These are phyloP conservation scores for Excalfactoria chinensis DNA, from an alignment of 2,113 vertebrate species.

Conservation along the genomic window DNA sequence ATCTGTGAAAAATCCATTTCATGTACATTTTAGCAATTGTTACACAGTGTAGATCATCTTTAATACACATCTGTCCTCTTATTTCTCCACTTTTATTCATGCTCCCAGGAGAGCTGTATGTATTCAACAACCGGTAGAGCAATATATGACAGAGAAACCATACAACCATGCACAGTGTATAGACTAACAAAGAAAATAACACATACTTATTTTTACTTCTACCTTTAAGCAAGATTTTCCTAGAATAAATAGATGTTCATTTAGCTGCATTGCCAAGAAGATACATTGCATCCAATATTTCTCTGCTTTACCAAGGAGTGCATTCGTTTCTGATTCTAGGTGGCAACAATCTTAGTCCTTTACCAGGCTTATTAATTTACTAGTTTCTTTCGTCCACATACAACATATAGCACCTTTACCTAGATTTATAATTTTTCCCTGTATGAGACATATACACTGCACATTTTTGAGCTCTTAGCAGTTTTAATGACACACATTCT, in stretches of 20 bases:
- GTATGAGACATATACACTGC: not conserved
- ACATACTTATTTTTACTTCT: not conserved
- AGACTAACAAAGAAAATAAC: not conserved
- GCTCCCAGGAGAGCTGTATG: not conserved
- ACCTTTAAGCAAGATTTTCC: not conserved
- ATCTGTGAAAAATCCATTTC: not conserved
- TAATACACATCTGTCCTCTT: not conserved
- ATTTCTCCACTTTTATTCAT: not conserved
- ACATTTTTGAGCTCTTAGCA: not conserved
- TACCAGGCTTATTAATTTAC: not conserved
- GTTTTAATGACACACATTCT: not conserved
- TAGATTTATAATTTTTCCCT: not conserved
- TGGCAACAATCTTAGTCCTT: not conserved
- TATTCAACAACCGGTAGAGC: not conserved
- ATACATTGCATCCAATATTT: not conserved
- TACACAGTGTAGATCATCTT: not conserved
- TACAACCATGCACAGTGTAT: not conserved
- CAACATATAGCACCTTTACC: not conserved
- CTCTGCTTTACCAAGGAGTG: not conserved
- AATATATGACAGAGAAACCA: not conserved
- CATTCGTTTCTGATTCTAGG: not conserved
- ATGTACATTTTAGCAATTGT: not conserved
- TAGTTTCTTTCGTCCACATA: not conserved
- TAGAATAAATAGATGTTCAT: not conserved
- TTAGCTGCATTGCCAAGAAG: not conserved